Percentiles rank a stretch among this genome's conserved stretches.
phyloP scores from a whole-genome alignment of 2,113 vertebrate genomes.

The Ceyx cyanopectus region DNA sequence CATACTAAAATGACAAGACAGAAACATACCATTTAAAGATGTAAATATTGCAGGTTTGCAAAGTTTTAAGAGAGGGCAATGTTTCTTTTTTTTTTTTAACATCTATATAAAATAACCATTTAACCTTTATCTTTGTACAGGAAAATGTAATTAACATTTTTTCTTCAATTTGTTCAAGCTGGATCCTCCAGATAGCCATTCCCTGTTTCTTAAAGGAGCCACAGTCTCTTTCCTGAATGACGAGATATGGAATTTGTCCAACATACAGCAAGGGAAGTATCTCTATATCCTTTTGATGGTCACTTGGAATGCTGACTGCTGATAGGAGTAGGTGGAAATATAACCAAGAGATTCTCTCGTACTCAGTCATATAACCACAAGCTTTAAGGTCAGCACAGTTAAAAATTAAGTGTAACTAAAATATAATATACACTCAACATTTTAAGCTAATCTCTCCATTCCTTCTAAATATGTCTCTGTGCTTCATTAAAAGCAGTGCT shows the following conservation, averaged over 20 bases:
- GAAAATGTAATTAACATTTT: neutral
- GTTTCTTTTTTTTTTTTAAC: rapidly evolving
- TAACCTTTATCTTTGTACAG: neutral
- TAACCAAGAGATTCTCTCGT: neutral
- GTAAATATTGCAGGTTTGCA: neutral
- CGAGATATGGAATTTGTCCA: slow-evolving; percentile 92
- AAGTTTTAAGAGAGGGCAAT: neutral
- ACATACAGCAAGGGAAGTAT: slow-evolving; percentile 88
- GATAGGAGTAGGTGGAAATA: neutral
- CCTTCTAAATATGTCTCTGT: neutral
- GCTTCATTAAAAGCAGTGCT: neutral
- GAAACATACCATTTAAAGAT: neutral
- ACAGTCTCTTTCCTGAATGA: slow-evolving; percentile 93
- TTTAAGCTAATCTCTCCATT: neutral
- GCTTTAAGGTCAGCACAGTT: neutral
- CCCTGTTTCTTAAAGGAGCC: slow-evolving; percentile 90
- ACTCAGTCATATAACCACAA: neutral
- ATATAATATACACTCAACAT: neutral
- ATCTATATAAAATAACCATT: neutral
- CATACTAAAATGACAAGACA: neutral
- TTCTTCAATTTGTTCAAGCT: slow-evolving; percentile 77
- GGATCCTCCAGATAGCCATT: slow-evolving; percentile 92
- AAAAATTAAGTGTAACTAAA: neutral
- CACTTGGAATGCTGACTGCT: neutral
- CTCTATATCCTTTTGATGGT: slow-evolving; percentile 92